Evolutionary conservation across 2,888 invertebrate species (phyloP).

Genomic region (Leptopilina myrica): DNA sequence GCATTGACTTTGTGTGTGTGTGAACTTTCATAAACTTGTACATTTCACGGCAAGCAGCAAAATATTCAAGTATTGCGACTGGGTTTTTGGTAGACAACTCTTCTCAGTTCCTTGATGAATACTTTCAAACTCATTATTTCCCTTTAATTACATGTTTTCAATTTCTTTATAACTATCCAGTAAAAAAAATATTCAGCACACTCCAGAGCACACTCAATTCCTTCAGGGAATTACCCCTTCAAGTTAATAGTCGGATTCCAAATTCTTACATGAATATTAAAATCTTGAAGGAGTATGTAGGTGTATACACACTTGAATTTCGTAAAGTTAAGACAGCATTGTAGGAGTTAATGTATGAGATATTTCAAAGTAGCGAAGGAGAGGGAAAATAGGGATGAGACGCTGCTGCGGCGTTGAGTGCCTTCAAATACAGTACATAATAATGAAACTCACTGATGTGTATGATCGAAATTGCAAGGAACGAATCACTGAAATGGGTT

Average conservation of each 20-base stretch:
- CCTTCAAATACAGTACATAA: constrained; percentile 67
- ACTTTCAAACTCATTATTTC: not conserved
- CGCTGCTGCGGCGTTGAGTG: constrained; percentile 53
- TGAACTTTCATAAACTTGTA: constrained; percentile 40
- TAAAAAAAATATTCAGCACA: no score
- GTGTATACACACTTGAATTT: not conserved
- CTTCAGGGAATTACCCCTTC: no score
- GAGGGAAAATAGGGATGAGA: constrained; percentile 26
- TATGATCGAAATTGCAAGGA: constrained; percentile 68
- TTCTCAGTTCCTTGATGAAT: constrained; percentile 47
- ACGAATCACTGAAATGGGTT: constrained; percentile 51
- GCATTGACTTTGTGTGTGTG: constrained; percentile 45
- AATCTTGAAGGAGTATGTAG: constrained; percentile 1
- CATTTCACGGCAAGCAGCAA: constrained; percentile 41
- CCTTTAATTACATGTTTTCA: not conserved
- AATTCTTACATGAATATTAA: no score
- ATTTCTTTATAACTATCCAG: not conserved
- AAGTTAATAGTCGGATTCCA: no score
- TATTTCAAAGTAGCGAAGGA: constrained; percentile 23
- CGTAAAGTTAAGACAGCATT: constrained; percentile 12
- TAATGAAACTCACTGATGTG: constrained; percentile 73
- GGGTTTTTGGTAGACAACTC: not conserved
- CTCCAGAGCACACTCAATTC: no score
- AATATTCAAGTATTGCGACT: constrained; percentile 9
- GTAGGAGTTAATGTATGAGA: constrained; percentile 25